phyloP scores from a whole-genome alignment of 2,797 vertebrate species.

The Molossus alvarezi region DNA sequence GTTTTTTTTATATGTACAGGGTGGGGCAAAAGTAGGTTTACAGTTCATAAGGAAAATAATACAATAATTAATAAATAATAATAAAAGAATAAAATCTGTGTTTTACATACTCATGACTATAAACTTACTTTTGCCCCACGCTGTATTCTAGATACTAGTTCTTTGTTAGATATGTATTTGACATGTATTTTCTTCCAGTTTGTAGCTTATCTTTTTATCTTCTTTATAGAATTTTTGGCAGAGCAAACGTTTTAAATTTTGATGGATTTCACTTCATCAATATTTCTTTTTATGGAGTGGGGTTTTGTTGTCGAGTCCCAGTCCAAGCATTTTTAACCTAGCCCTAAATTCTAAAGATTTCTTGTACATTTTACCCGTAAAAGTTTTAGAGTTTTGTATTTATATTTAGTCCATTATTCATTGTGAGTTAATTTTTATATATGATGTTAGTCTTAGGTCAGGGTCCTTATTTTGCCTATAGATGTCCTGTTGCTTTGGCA shows the following conservation, averaged over 20 bases:
- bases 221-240: neutral
- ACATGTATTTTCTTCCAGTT: neutral
- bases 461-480: neutral
- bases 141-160: neutral
- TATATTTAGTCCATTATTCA: neutral
- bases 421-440: slow-evolving; percentile 50
- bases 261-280: neutral
- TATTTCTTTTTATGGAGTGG: slow-evolving; percentile 8
- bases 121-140: too few species aligned
- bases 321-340: neutral
- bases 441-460: neutral
- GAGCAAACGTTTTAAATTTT: slow-evolving; percentile 28
- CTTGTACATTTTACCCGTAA: neutral
- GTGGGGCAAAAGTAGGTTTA: neutral
- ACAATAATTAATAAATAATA: too few species aligned
- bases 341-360: neutral
- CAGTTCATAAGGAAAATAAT: too few species aligned
- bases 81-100: too few species aligned
- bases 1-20: neutral
- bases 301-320: slow-evolving; percentile 1
- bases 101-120: too few species aligned
- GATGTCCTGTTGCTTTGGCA: neutral
- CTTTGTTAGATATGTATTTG: neutral
- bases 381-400: slow-evolving; percentile 24
- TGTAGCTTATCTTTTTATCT: neutral